Evolutionary conservation across 1,140 invertebrate species (phyloP).

Genomic region (Leptinotarsa undecemlineata): DNA sequence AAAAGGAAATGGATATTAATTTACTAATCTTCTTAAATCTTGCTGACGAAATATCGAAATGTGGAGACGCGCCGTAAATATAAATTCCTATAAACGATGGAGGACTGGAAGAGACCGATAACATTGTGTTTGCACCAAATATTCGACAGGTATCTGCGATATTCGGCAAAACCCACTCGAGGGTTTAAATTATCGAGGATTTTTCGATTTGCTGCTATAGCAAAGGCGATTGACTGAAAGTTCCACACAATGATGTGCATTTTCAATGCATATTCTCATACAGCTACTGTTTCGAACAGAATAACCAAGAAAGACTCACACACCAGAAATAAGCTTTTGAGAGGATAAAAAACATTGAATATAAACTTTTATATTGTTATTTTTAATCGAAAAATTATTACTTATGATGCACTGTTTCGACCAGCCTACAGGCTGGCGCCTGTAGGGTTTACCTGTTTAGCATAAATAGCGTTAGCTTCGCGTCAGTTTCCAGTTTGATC

Average conservation of each 20-base stretch:
- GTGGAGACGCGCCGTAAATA: constrained; percentile 21
- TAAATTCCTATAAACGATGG: not conserved
- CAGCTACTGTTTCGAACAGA: too few relatives aligned
- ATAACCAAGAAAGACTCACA: too few relatives aligned
- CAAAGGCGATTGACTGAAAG: constrained; percentile 1
- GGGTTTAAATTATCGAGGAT: not conserved
- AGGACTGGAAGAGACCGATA: constrained; percentile 23
- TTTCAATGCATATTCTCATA: too few relatives aligned
- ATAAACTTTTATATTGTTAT: too few relatives aligned
- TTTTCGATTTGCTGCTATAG: not conserved
- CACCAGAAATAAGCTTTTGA: too few relatives aligned
- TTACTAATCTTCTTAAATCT: constrained; percentile 31
- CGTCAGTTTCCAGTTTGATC: too few relatives aligned
- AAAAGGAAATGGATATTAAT: constrained; percentile 23
- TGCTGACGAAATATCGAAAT: constrained; percentile 29
- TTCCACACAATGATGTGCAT: not conserved
- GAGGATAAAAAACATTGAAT: too few relatives aligned
- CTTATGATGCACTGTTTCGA: too few relatives aligned
- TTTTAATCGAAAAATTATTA: too few relatives aligned
- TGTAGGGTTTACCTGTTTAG: too few relatives aligned
- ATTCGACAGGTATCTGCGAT: constrained; percentile 6
- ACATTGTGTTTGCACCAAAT: constrained; percentile 10
- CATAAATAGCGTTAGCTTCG: too few relatives aligned
- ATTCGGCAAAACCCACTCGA: not conserved
- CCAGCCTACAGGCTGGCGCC: too few relatives aligned